phyloP scores from a whole-genome alignment of 2,797 vertebrate species.

The Hoplostethus atlanticus region DNA sequence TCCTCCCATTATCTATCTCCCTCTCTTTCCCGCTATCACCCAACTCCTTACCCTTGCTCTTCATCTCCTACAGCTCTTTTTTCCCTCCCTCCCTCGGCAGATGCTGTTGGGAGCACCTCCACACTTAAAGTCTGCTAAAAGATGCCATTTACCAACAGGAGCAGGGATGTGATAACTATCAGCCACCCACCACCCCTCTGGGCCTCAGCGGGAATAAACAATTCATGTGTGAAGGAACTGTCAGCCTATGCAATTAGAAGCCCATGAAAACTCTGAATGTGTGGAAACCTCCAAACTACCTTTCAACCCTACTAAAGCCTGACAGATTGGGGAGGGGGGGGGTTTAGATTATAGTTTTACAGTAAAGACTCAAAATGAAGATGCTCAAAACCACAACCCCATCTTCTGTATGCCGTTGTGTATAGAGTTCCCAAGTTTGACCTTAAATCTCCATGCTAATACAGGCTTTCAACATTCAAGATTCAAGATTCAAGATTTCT shows the following conservation, averaged over 20 bases:
- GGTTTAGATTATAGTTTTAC: neutral
- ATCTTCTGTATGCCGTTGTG: neutral
- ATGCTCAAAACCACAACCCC: neutral
- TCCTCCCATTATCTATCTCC: too few species aligned
- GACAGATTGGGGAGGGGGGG: too few species aligned
- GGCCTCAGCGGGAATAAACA: constrained; percentile 47
- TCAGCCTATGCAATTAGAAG: neutral
- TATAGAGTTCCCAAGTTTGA: too few species aligned
- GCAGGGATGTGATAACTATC: constrained; percentile 45
- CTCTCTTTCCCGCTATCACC: neutral
- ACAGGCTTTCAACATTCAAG: too few species aligned
- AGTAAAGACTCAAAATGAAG: neutral
- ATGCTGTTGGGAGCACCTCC: constrained; percentile 34
- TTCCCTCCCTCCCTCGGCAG: neutral
- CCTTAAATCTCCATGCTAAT: too few species aligned
- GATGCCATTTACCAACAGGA: constrained; percentile 51
- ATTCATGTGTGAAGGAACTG: constrained; percentile 36
- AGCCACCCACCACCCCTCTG: constrained; percentile 4
- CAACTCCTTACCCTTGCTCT: neutral
- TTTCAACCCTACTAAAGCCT: neutral
- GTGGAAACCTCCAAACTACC: neutral
- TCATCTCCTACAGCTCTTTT: neutral
- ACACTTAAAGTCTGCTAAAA: constrained; percentile 47
- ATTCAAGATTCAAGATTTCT: too few species aligned
- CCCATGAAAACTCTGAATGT: neutral